Conservation (phyloP, 2,113 vertebrate species). For the Dipodomys ordii region DNA sequence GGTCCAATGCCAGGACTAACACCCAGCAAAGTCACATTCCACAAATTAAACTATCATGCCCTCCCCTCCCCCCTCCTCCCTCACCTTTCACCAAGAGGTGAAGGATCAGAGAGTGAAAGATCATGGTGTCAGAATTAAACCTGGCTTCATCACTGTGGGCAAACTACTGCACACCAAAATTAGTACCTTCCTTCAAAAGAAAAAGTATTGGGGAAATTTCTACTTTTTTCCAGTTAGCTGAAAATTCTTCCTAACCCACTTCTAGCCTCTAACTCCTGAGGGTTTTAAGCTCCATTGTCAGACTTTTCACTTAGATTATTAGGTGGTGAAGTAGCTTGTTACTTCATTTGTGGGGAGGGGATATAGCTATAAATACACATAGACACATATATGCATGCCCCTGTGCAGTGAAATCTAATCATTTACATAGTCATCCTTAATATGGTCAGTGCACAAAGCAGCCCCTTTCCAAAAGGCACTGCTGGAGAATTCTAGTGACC, state of each 20-base stretch:
- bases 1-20: fast-evolving
- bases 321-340: neutral
- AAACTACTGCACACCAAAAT: neutral
- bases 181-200: neutral
- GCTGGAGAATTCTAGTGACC: neutral
- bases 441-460: neutral
- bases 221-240: neutral
- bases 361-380: neutral
- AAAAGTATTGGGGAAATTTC: neutral
- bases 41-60: too few species aligned
- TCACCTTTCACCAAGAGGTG: neutral
- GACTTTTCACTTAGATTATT: neutral
- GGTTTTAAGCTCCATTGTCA: neutral
- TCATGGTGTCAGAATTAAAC: neutral
- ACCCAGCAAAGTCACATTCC: fast-evolving
- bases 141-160: neutral
- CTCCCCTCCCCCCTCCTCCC: too few species aligned
- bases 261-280: too few species aligned
- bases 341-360: neutral
- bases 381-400: neutral
- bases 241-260: neutral
- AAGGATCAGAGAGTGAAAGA: neutral
- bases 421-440: neutral
- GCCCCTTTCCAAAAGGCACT: neutral
- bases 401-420: neutral